A percentile compares a stretch with the other conserved stretches of the same genome.
Evolutionary conservation across 2,113 vertebrate genomes (phyloP).

Genomic region (Zapornia atra): DNA sequence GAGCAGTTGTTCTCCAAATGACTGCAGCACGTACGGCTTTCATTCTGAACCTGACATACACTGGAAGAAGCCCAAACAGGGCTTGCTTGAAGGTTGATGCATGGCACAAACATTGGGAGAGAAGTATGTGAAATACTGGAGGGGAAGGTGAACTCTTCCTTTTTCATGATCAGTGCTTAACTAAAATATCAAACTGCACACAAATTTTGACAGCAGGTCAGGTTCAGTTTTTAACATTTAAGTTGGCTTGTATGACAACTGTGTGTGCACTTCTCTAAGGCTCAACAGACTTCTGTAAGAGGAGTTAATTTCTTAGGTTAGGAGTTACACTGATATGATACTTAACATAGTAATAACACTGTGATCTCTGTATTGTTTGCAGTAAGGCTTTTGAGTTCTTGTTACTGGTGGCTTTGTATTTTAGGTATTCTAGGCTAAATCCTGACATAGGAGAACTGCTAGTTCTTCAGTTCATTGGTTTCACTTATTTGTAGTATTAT

Average conservation of each 20-base stretch:
- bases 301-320: background rate
- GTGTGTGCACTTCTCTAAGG: background rate
- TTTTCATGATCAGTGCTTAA: background rate
- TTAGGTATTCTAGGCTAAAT: background rate
- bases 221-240: background rate
- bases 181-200: background rate
- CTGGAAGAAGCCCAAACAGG: background rate
- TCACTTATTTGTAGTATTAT: background rate
- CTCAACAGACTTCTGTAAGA: background rate
- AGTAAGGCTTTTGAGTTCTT: background rate
- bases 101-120: background rate
- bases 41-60: background rate
- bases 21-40: background rate
- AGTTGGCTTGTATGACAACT: background rate
- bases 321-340: background rate
- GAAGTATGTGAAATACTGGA: background rate
- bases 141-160: background rate
- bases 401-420: background rate
- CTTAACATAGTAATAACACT: background rate
- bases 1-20: background rate
- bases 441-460: background rate
- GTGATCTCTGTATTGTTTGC: fast-evolving
- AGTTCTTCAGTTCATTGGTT: background rate
- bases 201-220: background rate
- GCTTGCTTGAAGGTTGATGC: background rate